Base-by-base conservation (phyloP, 2,888 invertebrate species). In the Crematogaster levior region DNA sequence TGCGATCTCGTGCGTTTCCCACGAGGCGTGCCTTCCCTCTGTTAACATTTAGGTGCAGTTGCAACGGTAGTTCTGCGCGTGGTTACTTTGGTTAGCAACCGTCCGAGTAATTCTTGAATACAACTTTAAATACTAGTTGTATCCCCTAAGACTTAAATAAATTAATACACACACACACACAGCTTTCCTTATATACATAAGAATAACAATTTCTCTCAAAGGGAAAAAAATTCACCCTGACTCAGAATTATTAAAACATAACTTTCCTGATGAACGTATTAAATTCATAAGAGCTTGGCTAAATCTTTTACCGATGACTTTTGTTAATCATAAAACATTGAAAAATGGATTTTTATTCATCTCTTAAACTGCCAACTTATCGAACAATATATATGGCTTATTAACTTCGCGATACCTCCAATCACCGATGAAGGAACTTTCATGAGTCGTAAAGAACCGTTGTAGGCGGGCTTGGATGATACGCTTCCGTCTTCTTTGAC, bases 401-500 rank as follows among this genome's bases (percentile, higher is more conserved):
- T n/a, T n/a, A 68, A 56, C 68, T 43, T 43, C 3, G 56, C 30
- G 53, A 70, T 34, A n/a, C 77, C 7, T 34, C 43, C 53, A 40
- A 24, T 53, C 66, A 27, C n/a, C 40, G 53, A 30, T 7, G 12
- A 12, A 68, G 53, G 7, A 68, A 56, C 43, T 70, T 66, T 30
- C 56, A 34, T 27, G 68, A 56, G 12, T 24, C 43, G 68, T 77
- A 77, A 77, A 68, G 77, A 68, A 27, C 24, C 63, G 21, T 48
- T 46, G 46, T 27, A 63, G 66, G 53, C 40, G 3, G 40, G 15
- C n/a, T 27, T 3, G 75, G 43, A 77, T 70, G 77, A 70, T 77
- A 56, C 56, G 43, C 68, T 77, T 56, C 30, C 53, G 68, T 77
- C 77, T 53, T 56, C 77, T 70, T 77, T 77, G 77, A 70, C 70